Base-by-base conservation (phyloP, 2,888 invertebrate genomes). In the Thereva nobilitata region DNA sequence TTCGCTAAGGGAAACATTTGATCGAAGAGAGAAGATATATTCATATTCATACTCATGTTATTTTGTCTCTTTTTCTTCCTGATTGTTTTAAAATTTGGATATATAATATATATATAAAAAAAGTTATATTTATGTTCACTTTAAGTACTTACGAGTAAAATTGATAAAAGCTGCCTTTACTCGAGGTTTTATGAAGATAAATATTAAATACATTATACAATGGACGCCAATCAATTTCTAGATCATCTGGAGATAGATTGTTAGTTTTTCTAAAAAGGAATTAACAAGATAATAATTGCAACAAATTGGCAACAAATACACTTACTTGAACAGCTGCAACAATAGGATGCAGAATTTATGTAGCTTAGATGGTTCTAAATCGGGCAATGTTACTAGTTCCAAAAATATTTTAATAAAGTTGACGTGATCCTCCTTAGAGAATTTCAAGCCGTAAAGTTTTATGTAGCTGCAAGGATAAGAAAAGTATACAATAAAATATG, bases 391-490 rank as follows among this genome's bases (percentile, higher is more conserved):
- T 42, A 92, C 80, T 68, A 94, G 80, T 76, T 95, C 90, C 79
- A 89, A 91, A 67, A 90, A 85, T 66, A 95, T 78, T 75, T 92
- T 89, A 53, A 96, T 86, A 55, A 97, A 84, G 12, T 85, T 82
- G 57, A 96, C 85, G 78, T 97, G 96, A 78, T 96, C 95, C 72
- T 92, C 90, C 79, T 95, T 96, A 1, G 90, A 89, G 80, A 97
- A 95, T 78, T 92, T 93, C 71, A 90, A 79, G 5, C 93, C 93
- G 83, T 93, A 93, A 68, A 94, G 83, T 74, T 88, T 86, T 64
- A 95, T 86, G 76, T 93, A 96, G 74, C 95, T 95, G 81, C 56
- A 85, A 83, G 42, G 23, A 23, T 23, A 23, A 23, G 23, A 23
- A 23, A 2, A 23, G 2, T 23, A 23, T 23, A 23, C 23, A 23